Conservation (phyloP, 2,888 invertebrate species). For the Gibbula magus region DNA sequence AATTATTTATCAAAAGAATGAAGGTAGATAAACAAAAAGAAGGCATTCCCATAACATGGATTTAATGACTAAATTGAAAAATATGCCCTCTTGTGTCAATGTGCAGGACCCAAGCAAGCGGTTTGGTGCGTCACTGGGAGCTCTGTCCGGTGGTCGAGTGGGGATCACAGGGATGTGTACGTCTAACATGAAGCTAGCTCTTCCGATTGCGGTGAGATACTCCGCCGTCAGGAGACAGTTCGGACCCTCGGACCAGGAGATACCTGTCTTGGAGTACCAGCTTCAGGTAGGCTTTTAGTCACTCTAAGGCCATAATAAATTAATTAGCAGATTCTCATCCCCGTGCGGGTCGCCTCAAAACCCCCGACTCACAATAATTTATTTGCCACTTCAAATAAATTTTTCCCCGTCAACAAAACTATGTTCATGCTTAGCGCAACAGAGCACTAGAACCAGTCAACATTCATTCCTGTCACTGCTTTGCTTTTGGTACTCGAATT, state of each 20-base stretch:
- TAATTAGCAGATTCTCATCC: no score
- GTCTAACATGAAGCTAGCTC: constrained; percentile 82
- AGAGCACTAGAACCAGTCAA: no score
- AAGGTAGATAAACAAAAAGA: not conserved
- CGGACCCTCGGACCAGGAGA: constrained; percentile 84
- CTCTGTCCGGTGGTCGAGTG: constrained; percentile 89
- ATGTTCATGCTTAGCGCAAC: no score
- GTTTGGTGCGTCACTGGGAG: constrained; percentile 88
- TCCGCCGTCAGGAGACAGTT: constrained; percentile 92
- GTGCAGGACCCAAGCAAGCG: constrained; percentile 86
- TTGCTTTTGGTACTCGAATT: no score
- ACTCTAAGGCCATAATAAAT: no score
- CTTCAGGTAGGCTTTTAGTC: constrained; percentile 81
- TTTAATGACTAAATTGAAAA: not conserved
- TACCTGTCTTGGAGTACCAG: constrained; percentile 93
- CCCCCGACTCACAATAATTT: no score
- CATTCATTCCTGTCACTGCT: no score
- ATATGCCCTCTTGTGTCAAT: not conserved
- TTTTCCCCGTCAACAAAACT: no score
- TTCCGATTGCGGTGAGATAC: constrained; percentile 90
- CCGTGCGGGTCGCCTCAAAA: no score
- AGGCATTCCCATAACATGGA: not conserved
- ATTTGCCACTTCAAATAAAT: no score
- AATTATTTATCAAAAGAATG: not conserved
- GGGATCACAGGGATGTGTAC: constrained; percentile 82